A percentile compares a stretch with the other conserved stretches of the same genome.
phyloP scores from a whole-genome alignment of 2,113 vertebrate genomes.

The Labeo catla region DNA sequence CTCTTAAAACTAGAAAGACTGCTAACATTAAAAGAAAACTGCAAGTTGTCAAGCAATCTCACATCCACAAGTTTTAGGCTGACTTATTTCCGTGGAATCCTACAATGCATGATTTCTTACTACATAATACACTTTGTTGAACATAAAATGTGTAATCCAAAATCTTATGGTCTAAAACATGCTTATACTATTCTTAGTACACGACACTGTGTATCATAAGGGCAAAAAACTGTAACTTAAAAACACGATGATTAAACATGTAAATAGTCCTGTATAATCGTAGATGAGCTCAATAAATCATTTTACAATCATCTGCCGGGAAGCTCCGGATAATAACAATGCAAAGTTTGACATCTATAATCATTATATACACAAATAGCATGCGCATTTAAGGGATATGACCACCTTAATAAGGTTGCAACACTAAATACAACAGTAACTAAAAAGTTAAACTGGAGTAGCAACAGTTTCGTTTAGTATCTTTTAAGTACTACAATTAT shows the following conservation, averaged over 20 bases:
- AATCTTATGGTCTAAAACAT: not conserved
- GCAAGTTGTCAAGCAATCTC: not conserved
- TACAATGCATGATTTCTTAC: not conserved
- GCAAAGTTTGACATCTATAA: not conserved
- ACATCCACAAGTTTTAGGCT: not conserved
- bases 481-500: not conserved
- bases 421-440: not conserved
- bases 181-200: not conserved
- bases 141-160: not conserved
- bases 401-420: not conserved
- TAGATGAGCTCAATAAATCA: not conserved
- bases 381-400: not conserved
- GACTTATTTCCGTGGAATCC: not conserved
- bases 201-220: not conserved
- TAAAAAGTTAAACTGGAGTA: not conserved
- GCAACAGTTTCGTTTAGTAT: not conserved
- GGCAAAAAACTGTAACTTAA: not conserved
- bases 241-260: not conserved
- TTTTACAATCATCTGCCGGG: not conserved
- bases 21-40: not conserved
- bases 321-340: not conserved
- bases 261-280: not conserved
- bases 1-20: not conserved
- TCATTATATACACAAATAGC: not conserved
- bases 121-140: not conserved